phyloP scores from a whole-genome alignment of 2,113 vertebrate genomes.

The Hippocampus abdominalis region DNA sequence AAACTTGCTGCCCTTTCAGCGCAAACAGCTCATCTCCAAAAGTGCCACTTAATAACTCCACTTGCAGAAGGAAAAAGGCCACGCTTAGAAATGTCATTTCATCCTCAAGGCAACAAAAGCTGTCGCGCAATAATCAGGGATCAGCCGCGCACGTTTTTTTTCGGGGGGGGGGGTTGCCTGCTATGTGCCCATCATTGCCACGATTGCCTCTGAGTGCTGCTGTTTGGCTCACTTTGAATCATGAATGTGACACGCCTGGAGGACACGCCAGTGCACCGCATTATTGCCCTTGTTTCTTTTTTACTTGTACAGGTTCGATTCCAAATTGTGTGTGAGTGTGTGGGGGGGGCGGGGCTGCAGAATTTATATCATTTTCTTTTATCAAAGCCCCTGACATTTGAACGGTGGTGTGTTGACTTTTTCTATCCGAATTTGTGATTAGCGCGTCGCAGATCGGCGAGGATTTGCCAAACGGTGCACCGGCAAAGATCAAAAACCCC shows the following conservation, averaged over 20 bases:
- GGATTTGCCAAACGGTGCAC: not conserved
- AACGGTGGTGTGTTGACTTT: too few species aligned
- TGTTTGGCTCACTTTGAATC: constrained; percentile 49
- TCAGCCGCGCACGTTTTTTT: constrained; percentile 7
- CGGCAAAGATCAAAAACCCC: not conserved
- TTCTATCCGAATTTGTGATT: too few species aligned
- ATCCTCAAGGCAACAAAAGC: constrained; percentile 29
- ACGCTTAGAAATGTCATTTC: constrained; percentile 35
- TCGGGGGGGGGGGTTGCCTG: too few species aligned
- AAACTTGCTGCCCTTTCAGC: constrained; percentile 34
- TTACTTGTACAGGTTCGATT: too few species aligned
- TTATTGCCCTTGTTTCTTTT: too few species aligned
- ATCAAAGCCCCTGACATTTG: too few species aligned
- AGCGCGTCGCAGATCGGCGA: not conserved
- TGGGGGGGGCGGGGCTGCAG: too few species aligned
- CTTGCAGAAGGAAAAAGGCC: constrained; percentile 28
- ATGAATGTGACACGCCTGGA: constrained; percentile 47
- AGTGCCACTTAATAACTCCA: constrained; percentile 23
- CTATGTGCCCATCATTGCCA: constrained; percentile 31
- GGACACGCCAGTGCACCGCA: constrained; percentile 27
- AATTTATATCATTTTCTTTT: too few species aligned
- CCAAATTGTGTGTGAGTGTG: too few species aligned
- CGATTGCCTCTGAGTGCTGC: constrained; percentile 26
- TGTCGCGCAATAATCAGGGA: constrained; percentile 31
- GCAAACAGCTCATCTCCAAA: constrained; percentile 28